phyloP scores from a whole-genome alignment of 2,113 vertebrate species.

The Cyphomyrus discorhynchus region DNA sequence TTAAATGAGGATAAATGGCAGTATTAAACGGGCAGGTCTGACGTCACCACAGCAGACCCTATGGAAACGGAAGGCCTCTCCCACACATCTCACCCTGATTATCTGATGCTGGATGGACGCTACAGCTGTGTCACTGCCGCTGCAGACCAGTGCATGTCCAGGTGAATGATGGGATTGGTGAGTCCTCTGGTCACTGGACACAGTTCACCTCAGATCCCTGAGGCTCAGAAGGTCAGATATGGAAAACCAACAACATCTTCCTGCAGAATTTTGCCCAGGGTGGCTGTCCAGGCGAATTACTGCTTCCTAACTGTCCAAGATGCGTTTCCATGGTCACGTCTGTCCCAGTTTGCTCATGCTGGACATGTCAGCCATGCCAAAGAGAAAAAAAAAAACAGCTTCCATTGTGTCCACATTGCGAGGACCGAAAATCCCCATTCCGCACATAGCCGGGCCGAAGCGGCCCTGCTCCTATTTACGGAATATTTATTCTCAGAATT shows the following conservation, averaged over 20 bases:
- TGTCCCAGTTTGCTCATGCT: background rate
- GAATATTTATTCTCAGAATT: constrained; percentile 43
- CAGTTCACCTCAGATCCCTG: background rate
- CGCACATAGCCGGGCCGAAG: constrained; percentile 8
- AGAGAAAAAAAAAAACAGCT: background rate
- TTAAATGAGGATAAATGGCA: background rate
- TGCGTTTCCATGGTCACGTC: background rate
- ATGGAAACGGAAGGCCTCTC: background rate
- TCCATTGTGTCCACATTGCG: background rate
- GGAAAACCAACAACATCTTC: background rate
- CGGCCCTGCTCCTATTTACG: constrained; percentile 36
- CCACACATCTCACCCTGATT: background rate
- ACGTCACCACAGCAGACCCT: background rate
- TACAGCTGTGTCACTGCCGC: background rate
- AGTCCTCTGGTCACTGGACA: background rate
- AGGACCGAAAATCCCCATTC: constrained; percentile 1
- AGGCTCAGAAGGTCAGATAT: background rate
- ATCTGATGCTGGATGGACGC: background rate
- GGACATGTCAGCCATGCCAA: background rate
- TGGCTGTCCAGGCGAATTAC: background rate
- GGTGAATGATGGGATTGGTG: background rate
- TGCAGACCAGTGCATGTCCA: background rate
- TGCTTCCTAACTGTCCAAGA: background rate
- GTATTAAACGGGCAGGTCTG: background rate
- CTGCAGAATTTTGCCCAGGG: background rate